phyloP scores from a whole-genome alignment of 2,888 invertebrate species.

The Disparrhopalites patrizii region DNA sequence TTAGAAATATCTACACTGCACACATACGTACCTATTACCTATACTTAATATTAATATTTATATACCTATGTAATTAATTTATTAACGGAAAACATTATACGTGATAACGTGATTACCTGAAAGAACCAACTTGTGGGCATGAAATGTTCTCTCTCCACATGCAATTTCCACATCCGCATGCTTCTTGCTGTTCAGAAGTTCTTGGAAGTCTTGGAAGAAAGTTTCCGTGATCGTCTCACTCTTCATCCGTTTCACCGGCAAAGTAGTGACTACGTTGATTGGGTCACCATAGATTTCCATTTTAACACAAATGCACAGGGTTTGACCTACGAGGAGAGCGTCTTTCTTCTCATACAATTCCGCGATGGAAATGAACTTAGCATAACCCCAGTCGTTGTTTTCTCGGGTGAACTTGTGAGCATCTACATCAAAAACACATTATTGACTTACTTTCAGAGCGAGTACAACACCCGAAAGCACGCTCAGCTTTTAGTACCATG shows the following conservation, averaged over 20 bases:
- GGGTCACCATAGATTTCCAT: constrained; percentile 12
- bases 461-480: too few relatives aligned
- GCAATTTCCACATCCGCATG: constrained; percentile 6
- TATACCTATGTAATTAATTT: background rate
- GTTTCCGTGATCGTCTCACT: background rate
- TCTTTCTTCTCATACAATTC: constrained; percentile 11
- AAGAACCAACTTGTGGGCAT: constrained; percentile 1
- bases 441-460: background rate
- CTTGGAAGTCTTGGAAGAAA: background rate
- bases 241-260: background rate
- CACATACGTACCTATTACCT: too few relatives aligned
- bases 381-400: constrained; percentile 9
- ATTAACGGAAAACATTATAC: too few relatives aligned
- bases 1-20: too few relatives aligned
- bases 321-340: background rate
- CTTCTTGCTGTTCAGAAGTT: background rate
- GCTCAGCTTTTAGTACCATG: too few relatives aligned
- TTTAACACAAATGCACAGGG: constrained; percentile 4
- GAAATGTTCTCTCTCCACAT: constrained; percentile 1
- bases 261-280: background rate
- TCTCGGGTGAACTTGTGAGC: constrained; percentile 15
- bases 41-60: background rate
- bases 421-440: background rate
- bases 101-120: too few relatives aligned
- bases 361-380: background rate